These are phyloP conservation scores for Panulirus ornatus DNA, from an alignment of 1,140 invertebrate genomes.

Conservation along the genomic window DNA sequence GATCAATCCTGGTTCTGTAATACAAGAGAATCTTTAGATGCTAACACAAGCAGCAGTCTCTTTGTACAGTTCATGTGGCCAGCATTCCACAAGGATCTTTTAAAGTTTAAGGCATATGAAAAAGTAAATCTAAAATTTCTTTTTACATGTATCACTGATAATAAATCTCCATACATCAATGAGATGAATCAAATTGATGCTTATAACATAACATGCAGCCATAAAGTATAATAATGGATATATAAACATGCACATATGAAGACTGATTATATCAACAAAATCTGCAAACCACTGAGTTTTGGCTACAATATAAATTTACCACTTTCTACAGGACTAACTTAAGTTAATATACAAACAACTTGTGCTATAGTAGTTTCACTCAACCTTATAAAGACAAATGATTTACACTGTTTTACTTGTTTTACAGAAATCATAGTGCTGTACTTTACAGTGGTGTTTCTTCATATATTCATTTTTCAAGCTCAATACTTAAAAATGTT, in stretches of 20 bases:
- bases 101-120: not conserved
- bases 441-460: too few relatives aligned
- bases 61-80: not conserved
- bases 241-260: too few relatives aligned
- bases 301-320: too few relatives aligned
- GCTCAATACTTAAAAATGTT: too few relatives aligned
- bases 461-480: too few relatives aligned
- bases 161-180: not conserved
- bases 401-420: too few relatives aligned
- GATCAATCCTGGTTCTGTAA: conserved; percentile 47
- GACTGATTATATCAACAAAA: not conserved
- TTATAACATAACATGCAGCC: not conserved
- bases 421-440: too few relatives aligned
- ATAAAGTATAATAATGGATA: not conserved
- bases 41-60: conserved; percentile 14
- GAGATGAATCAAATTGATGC: not conserved
- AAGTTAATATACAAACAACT: too few relatives aligned
- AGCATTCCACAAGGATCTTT: not conserved
- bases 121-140: not conserved
- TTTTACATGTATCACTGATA: not conserved
- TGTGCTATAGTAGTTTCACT: too few relatives aligned
- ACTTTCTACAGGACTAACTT: too few relatives aligned
- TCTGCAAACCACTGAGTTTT: not conserved
- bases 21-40: conserved; percentile 46
- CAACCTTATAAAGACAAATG: too few relatives aligned